Evolutionary conservation across 2,797 vertebrate genomes (phyloP).

Genomic region (Arremon aurantiirostris): DNA sequence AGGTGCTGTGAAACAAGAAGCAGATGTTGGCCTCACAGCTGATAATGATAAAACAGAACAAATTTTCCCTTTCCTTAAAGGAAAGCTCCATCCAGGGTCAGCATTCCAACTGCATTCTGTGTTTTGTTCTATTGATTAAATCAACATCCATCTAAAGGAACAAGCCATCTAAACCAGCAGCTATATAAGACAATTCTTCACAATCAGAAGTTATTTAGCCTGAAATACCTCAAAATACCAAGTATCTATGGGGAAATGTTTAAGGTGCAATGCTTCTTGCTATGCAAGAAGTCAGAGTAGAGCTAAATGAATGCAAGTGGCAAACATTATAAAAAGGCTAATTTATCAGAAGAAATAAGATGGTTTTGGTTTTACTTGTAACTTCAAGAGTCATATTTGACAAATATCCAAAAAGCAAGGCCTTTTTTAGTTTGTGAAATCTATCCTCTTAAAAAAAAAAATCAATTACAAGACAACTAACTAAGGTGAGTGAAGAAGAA

Average conservation of each 20-base stretch:
- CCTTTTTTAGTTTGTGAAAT: background rate
- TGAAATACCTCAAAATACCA: background rate
- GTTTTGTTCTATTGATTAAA: background rate
- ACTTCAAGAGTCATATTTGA: background rate
- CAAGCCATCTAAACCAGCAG: background rate
- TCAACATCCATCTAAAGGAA: background rate
- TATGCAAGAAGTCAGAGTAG: background rate
- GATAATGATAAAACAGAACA: background rate
- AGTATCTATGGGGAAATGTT: rapidly evolving
- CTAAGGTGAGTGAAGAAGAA: background rate
- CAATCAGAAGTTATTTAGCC: background rate
- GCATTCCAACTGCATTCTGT: background rate
- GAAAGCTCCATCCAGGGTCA: background rate
- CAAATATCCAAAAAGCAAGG: background rate
- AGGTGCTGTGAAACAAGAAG: background rate
- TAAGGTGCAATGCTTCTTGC: background rate
- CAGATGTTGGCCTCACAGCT: background rate
- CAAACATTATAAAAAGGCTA: background rate
- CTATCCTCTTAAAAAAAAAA: background rate
- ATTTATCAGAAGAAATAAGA: background rate
- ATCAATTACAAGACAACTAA: background rate
- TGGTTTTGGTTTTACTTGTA: rapidly evolving
- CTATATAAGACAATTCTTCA: background rate
- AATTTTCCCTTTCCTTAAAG: background rate
- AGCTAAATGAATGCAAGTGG: background rate